Evolutionary conservation across 2,797 vertebrate species (phyloP).

Genomic region (Oceanodroma leucorhoa): DNA sequence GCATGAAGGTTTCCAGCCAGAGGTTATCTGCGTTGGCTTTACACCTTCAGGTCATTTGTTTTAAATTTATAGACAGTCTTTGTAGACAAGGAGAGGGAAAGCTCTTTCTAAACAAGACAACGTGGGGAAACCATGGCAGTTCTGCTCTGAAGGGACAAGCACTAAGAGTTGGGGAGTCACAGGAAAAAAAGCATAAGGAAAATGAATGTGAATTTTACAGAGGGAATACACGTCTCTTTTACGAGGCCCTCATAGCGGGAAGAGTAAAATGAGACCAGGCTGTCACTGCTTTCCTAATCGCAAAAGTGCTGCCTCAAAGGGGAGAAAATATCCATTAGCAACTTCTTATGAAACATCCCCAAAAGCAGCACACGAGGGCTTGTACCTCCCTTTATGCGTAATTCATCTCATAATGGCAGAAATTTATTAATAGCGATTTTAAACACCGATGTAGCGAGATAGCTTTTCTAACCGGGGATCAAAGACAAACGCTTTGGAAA

Average conservation of each 20-base stretch:
- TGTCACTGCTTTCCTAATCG: neutral
- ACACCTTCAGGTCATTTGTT: neutral
- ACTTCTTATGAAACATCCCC: neutral
- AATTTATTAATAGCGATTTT: neutral
- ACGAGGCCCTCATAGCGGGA: neutral
- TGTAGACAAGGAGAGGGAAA: neutral
- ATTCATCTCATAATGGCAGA: neutral
- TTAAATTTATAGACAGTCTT: neutral
- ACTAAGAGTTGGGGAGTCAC: neutral
- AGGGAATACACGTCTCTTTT: neutral
- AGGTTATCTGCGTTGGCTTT: neutral
- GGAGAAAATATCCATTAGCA: neutral
- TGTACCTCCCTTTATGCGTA: rapidly evolving
- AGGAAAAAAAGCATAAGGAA: neutral
- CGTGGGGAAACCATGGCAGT: rapidly evolving
- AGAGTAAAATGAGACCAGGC: neutral
- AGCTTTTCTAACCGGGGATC: neutral
- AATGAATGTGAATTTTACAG: neutral
- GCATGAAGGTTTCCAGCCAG: neutral
- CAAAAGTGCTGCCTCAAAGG: neutral
- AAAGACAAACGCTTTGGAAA: neutral
- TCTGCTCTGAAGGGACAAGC: neutral
- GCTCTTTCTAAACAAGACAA: neutral
- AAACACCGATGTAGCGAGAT: neutral
- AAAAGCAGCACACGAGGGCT: neutral